phyloP scores from a whole-genome alignment of 2,797 vertebrate genomes.

The Chaenodraco wilsoni region DNA sequence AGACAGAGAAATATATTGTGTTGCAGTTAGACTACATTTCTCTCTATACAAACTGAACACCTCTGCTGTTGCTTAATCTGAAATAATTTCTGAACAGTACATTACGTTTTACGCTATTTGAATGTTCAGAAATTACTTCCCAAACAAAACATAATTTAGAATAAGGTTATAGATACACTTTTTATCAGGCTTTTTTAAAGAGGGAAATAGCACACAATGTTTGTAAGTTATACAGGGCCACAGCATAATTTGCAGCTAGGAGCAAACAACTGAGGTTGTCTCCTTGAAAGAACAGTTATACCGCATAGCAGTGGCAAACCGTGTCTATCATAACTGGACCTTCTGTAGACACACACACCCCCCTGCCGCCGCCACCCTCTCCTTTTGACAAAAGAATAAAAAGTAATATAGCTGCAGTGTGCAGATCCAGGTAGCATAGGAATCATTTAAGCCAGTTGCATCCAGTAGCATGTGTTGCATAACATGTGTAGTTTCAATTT shows the following conservation, averaged over 20 bases:
- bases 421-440: neutral
- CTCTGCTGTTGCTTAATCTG: too few species aligned
- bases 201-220: neutral
- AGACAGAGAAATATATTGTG: too few species aligned
- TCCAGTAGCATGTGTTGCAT: neutral
- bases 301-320: neutral
- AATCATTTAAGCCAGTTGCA: neutral
- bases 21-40: too few species aligned
- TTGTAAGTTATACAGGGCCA: neutral
- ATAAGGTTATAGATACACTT: too few species aligned
- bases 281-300: neutral
- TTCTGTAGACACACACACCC: too few species aligned
- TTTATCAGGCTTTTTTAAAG: neutral
- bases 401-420: neutral
- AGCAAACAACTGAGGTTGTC: neutral
- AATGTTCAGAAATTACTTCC: too few species aligned
- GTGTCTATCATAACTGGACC: too few species aligned
- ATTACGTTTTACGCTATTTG: too few species aligned
- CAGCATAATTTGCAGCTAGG: neutral
- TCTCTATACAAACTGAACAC: too few species aligned
- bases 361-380: neutral
- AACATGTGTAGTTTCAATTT: neutral
- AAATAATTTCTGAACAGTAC: too few species aligned
- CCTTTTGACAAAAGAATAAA: constrained; percentile 16
- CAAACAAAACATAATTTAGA: too few species aligned